Evolutionary conservation across 2,888 invertebrate genomes (phyloP).

Genomic region (Drosophila vallismaia): DNA sequence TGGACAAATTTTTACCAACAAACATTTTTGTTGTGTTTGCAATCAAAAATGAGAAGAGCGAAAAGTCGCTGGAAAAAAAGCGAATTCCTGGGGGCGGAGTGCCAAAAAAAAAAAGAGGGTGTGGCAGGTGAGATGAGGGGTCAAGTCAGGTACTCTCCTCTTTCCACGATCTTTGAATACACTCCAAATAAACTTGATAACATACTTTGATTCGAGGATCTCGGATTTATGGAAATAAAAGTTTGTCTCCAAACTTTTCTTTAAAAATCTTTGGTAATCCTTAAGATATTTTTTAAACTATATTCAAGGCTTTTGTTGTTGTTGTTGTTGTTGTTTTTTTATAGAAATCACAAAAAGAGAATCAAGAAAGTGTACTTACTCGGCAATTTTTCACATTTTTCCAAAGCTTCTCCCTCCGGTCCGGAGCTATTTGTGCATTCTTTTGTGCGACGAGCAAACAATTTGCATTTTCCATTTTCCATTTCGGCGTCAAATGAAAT

Average conservation of each 20-base stretch:
- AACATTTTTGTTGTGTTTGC: conserved; percentile 37
- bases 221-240: too few relatives aligned
- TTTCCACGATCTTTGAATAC: too few relatives aligned
- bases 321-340: too few relatives aligned
- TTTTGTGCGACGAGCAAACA: conserved; percentile 60
- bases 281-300: background rate
- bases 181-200: too few relatives aligned
- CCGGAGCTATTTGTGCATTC: conserved; percentile 59
- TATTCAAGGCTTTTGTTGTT: background rate
- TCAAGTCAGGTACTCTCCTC: background rate
- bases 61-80: background rate
- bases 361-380: background rate
- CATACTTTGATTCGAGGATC: too few relatives aligned
- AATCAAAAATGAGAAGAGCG: conserved; percentile 33
- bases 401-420: background rate
- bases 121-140: background rate
- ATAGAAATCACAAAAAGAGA: background rate
- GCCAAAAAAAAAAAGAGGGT: too few relatives aligned
- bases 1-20: conserved; percentile 40
- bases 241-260: too few relatives aligned
- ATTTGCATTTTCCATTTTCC: conserved; percentile 75
- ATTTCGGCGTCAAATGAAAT: conserved; percentile 62
- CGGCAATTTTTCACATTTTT: background rate
- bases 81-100: background rate
- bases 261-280: too few relatives aligned